A percentile compares a stretch with the other conserved stretches of the same genome.
Evolutionary conservation across 2,113 vertebrate species (phyloP).

Genomic region (Thomomys bottae): DNA sequence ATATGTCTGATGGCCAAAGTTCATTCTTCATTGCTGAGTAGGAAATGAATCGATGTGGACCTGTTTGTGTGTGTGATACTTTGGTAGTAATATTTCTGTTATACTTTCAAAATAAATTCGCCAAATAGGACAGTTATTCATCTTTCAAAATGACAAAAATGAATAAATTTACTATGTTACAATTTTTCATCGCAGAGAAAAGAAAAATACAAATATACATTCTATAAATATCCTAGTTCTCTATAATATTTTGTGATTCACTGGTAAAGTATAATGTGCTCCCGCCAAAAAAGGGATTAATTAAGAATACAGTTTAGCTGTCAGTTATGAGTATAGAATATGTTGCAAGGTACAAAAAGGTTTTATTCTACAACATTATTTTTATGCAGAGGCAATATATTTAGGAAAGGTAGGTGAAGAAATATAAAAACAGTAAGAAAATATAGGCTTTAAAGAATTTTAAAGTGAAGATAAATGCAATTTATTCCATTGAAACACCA

Average conservation of each 20-base stretch:
- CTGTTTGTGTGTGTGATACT: neutral
- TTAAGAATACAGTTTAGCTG: constrained; percentile 29
- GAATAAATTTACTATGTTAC: neutral
- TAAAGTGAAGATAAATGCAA: neutral
- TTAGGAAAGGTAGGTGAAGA: neutral
- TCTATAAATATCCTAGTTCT: neutral
- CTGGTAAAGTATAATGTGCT: neutral
- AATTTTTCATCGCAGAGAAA: neutral
- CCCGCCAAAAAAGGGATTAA: neutral
- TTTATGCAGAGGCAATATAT: neutral
- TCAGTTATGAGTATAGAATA: neutral
- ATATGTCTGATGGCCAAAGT: neutral
- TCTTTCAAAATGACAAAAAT: constrained; percentile 7
- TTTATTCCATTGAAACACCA: neutral
- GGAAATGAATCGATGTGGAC: neutral
- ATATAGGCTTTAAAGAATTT: constrained; percentile 7
- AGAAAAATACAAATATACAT: neutral
- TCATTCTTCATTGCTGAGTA: neutral
- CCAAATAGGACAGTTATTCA: neutral
- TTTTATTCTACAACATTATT: neutral
- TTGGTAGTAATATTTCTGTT: neutral
- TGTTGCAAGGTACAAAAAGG: neutral
- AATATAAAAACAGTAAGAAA: neutral
- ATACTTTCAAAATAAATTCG: constrained; percentile 25
- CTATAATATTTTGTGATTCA: constrained; percentile 13